Base-by-base conservation (phyloP, 2,797 vertebrate genomes). In the Alca torda region DNA sequence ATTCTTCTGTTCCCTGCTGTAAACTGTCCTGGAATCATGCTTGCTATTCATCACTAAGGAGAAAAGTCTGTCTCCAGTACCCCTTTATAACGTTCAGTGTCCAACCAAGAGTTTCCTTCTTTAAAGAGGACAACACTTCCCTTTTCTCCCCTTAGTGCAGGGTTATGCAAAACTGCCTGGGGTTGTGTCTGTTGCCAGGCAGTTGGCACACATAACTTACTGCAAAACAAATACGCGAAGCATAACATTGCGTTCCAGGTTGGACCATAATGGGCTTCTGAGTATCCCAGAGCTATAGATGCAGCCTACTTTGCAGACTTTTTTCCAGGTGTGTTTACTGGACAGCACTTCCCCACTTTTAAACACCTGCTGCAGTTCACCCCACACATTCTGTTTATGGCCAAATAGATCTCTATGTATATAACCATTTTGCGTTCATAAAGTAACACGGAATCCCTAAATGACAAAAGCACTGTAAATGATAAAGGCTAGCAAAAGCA, bases 191-290 rank as follows among this genome's bases (percentile, higher is more conserved):
- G 6, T 37, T 79, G 30, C 15, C 46, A 80, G 63, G n/a, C 37
- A 48, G 60, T 46, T 45, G 65, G 12, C 21, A 68, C 31, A 25
- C 33, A 50, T 13, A 51, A 56, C 14, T 56, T 21, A 31, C 26
- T 25, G 41, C 18, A 80, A 61, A 70, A 41, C 2, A 28, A 46
- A 33, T 59, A 48, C 59, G 11, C 11, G n/a, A 87, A 43, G 8
- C n/a, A 3, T n/a, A 86, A 21, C 0, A 1, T 2, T 59, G 13
- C 4, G 7, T 59, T 61, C 26, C 37, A 6, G 30, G 21, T 18
- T 90, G 54, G 17, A n/a, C 11, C 16, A 12, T 56, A 45, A 31
- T 53, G 20, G 16, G 7, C 7, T 78, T 60, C 23, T 6, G 10
- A 31, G 14, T 43, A 31, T 65, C 23, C 33, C 12, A 33, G 53